Evolutionary conservation across 2,797 vertebrate species (phyloP).

Genomic region (Chromobotia macracanthus): DNA sequence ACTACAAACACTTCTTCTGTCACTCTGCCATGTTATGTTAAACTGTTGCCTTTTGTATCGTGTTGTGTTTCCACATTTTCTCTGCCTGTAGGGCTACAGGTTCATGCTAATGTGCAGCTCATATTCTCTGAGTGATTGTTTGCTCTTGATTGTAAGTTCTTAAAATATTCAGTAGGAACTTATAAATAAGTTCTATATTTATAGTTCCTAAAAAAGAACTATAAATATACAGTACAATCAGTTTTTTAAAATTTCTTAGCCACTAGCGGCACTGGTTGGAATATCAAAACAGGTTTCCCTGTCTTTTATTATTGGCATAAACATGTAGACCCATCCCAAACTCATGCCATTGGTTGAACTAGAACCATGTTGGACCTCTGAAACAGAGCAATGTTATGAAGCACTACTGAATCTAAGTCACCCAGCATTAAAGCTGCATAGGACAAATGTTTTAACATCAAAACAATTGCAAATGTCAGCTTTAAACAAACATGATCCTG

Average conservation of each 20-base stretch:
- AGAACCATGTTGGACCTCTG: neutral
- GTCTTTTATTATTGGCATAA: too few species aligned
- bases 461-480: neutral
- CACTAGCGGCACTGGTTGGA: too few species aligned
- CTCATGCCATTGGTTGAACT: neutral
- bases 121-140: neutral
- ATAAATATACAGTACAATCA: too few species aligned
- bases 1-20: slow-evolving; percentile 74
- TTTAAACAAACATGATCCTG: too few species aligned
- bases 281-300: too few species aligned
- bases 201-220: too few species aligned
- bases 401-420: neutral
- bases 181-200: too few species aligned
- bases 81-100: slow-evolving; percentile 64
- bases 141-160: neutral
- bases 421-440: neutral
- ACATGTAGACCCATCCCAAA: neutral
- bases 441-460: neutral
- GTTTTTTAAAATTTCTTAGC: too few species aligned
- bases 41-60: slow-evolving; percentile 72
- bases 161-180: too few species aligned
- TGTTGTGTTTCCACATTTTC: slow-evolving; percentile 60
- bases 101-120: slow-evolving; percentile 19
- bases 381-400: neutral
- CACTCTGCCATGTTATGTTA: slow-evolving; percentile 69